Percentiles rank a stretch among this genome's conserved stretches.
Evolutionary conservation across 2,113 vertebrate genomes (phyloP).

Genomic region (Passer domesticus): DNA sequence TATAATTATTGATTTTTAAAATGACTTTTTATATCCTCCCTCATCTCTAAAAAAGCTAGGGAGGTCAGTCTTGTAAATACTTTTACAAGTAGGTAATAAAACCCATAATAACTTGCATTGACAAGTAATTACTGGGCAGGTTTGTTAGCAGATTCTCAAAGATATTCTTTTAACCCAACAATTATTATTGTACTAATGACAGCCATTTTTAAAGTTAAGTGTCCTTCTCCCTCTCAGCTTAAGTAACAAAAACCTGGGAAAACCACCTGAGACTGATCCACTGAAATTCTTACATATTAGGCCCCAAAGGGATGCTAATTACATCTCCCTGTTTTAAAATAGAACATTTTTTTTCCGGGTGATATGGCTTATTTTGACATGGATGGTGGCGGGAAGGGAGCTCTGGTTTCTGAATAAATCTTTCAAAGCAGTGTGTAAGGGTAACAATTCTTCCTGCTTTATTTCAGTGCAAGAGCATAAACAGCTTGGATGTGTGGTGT

Average conservation of each 20-base stretch:
- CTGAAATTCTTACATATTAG: neutral
- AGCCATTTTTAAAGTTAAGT: constrained; percentile 52
- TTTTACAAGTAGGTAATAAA: constrained; percentile 60
- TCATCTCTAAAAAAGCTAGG: constrained; percentile 49
- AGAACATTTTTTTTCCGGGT: neutral
- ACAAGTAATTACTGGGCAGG: constrained; percentile 53
- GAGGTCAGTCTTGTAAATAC: constrained; percentile 59
- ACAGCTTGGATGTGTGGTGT: constrained; percentile 61
- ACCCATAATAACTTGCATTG: constrained; percentile 20
- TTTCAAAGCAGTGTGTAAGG: constrained; percentile 28
- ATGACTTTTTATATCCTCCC: constrained; percentile 51
- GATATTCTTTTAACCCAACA: constrained; percentile 35
- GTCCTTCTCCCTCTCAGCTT: constrained; percentile 9
- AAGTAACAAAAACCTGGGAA: neutral
- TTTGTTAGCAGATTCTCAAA: constrained; percentile 47
- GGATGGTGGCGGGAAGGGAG: neutral
- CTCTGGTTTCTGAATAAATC: constrained; percentile 39
- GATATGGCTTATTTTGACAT: constrained; percentile 25
- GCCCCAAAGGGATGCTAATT: constrained; percentile 31
- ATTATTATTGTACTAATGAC: constrained; percentile 58
- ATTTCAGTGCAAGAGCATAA: constrained; percentile 59
- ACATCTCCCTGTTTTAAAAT: neutral
- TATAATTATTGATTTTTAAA: constrained; percentile 68
- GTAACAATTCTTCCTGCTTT: constrained; percentile 67
- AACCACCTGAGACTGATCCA: constrained; percentile 15